Base-by-base conservation (phyloP, 2,888 invertebrate genomes). In the Chrysolina haemoptera region DNA sequence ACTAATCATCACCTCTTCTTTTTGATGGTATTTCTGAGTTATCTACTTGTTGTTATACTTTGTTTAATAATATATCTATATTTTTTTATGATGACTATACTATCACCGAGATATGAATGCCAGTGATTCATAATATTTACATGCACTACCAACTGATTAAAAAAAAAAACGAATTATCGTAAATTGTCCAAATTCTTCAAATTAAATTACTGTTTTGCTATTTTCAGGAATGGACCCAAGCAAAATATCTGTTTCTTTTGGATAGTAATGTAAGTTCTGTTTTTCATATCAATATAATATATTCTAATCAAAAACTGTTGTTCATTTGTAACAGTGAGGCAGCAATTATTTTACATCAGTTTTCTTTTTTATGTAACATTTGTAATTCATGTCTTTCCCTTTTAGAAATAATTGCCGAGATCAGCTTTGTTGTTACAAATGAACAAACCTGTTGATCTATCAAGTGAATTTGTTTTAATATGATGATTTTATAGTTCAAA, bases 401-500 rank as follows among this genome's bases (percentile, higher is more conserved):
- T n/a, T n/a, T n/a, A n/a, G n/a, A n/a, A n/a, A n/a, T n/a, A n/a
- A n/a, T n/a, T n/a, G n/a, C n/a, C n/a, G n/a, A n/a, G n/a, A n/a
- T n/a, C n/a, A n/a, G n/a, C n/a, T n/a, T n/a, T n/a, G n/a, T n/a
- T n/a, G n/a, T n/a, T n/a, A n/a, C n/a, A n/a, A n/a, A n/a, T n/a
- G n/a, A n/a, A n/a, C n/a, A n/a, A n/a, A n/a, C n/a, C n/a, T n/a
- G n/a, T n/a, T n/a, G n/a, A n/a, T n/a, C n/a, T n/a, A n/a, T n/a
- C n/a, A n/a, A n/a, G 71, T 74, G 76, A 76, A 27, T 22, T n/a
- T 12, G 5, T 59, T 73, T 16, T 62, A 50, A 41, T 66, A 71
- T 85, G 86, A 86, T 88, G 86, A 87, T 50, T 78, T 77, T 83
- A 85, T 87, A 87, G 86, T 87, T 87, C 87, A 87, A 79, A 84